phyloP scores from a whole-genome alignment of 2,113 vertebrate genomes.

The Lepisosteus oculatus region DNA sequence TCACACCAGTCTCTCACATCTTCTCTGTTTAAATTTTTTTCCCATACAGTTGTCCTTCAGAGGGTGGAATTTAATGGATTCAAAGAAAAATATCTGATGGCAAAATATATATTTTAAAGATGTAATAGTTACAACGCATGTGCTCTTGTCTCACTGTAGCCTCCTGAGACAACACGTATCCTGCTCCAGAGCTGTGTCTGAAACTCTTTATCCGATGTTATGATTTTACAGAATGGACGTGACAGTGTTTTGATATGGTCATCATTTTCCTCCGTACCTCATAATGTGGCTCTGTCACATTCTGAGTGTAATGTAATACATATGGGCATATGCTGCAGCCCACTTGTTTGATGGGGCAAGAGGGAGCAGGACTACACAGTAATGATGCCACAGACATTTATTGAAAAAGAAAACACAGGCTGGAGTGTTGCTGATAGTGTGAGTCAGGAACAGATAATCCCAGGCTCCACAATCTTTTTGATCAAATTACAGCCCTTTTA shows the following conservation, averaged over 20 bases:
- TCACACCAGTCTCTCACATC: too few species aligned
- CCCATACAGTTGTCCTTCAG: too few species aligned
- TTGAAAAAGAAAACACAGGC: too few species aligned
- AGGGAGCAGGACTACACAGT: background rate
- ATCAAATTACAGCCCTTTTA: too few species aligned
- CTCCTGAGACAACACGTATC: background rate
- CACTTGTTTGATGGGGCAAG: background rate
- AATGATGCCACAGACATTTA: background rate
- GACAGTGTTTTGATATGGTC: constrained; percentile 7
- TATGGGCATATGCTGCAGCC: constrained; percentile 1
- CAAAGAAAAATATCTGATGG: too few species aligned
- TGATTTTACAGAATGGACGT: background rate
- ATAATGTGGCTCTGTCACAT: constrained; percentile 2
- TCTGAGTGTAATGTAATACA: background rate
- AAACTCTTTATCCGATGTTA: background rate
- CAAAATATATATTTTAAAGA: too few species aligned
- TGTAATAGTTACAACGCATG: too few species aligned
- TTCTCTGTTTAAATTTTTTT: too few species aligned
- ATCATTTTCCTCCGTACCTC: background rate
- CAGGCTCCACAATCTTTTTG: too few species aligned
- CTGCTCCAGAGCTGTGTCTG: background rate
- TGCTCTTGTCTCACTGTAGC: background rate
- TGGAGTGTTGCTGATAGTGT: too few species aligned
- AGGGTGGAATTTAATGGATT: too few species aligned
- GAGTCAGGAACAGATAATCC: too few species aligned